These are phyloP conservation scores for Peromyscus californicus DNA, from an alignment of 2,113 vertebrate species.

Conservation along the genomic window DNA sequence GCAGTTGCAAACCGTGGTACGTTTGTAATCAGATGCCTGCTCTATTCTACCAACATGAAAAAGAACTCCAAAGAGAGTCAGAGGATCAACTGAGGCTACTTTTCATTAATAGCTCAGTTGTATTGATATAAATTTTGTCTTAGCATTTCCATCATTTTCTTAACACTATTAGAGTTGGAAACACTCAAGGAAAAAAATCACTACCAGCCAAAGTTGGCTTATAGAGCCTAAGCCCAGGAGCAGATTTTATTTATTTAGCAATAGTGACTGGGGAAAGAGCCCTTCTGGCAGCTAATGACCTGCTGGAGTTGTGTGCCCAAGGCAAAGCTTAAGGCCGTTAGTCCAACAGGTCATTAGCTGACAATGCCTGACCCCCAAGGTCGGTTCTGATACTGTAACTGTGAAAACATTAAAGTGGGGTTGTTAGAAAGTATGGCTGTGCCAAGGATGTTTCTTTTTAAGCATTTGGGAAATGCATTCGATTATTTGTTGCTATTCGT, in stretches of 20 bases:
- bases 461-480: conserved; percentile 61
- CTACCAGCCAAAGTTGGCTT: conserved; percentile 46
- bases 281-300: conserved; percentile 79
- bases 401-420: conserved; percentile 71
- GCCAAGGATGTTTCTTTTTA: conserved; percentile 60
- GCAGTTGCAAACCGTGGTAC: background rate
- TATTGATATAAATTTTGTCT: conserved; percentile 51
- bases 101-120: conserved; percentile 60
- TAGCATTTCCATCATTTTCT: conserved; percentile 70
- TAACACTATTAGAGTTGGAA: conserved; percentile 73
- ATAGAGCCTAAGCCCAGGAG: conserved; percentile 68
- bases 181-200: conserved; percentile 55
- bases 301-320: conserved; percentile 75
- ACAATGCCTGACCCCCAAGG: conserved; percentile 81
- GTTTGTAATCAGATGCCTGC: background rate
- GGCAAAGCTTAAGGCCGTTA: conserved; percentile 81
- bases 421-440: conserved; percentile 60
- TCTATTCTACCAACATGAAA: background rate
- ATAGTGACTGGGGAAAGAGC: conserved; percentile 68
- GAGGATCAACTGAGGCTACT: conserved; percentile 1
- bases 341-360: conserved; percentile 81
- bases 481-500: conserved; percentile 35
- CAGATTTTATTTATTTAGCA: conserved; percentile 78
- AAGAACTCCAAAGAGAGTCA: conserved; percentile 19
- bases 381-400: conserved; percentile 70